Evolutionary conservation across 2,797 vertebrate genomes (phyloP), one percentile per base, ranked within the genome.

Genomic region (Uromys caudimaculatus): DNA sequence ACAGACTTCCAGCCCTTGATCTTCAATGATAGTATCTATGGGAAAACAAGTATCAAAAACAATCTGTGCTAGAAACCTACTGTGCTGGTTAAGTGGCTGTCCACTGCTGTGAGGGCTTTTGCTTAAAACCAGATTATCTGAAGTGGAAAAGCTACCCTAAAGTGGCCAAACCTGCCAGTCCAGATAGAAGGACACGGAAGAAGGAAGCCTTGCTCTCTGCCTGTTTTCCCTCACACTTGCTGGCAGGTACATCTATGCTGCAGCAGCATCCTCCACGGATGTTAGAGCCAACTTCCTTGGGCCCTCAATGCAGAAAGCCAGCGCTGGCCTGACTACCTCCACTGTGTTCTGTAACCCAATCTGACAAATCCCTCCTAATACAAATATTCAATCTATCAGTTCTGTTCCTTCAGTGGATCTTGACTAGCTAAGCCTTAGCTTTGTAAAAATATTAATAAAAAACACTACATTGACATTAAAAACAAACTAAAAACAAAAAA

Each of bases 21-120:
- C n/a, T 52, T 82, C 23, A 64, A 50, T 29, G 38, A 14, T 54
- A 76, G 23, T 84, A 91, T 52, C 89, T 62, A 83, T 16, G 86
- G 89, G 35, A 96, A 97, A 96, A 87, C 41, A 95, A 94, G 13
- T 69, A 91, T 84, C 5, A 41, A 52, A 62, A 78, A 73, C 19
- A 52, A 58, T 38, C 32, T 8, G 35, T 69, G 77, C 62, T 84
- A 16, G 64, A 84, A 78, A 92, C 41, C n/a, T 60, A 93, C 54
- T 54, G 29, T 32, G 17, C 7, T 67, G 62, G 41, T 9, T 50
- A 44, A 35, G 47, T 64, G 82, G 29, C 82, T n/a, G 11, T 35
- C 60, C 32, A n/a, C 19, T 85, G 44, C 83, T 73, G 54, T 11
- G 54, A 58, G 23, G 54, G n/a, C 7, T 27, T 73, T 73, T 73